Conservation (phyloP, 1,140 invertebrate genomes). For the Nephila pilipes region DNA sequence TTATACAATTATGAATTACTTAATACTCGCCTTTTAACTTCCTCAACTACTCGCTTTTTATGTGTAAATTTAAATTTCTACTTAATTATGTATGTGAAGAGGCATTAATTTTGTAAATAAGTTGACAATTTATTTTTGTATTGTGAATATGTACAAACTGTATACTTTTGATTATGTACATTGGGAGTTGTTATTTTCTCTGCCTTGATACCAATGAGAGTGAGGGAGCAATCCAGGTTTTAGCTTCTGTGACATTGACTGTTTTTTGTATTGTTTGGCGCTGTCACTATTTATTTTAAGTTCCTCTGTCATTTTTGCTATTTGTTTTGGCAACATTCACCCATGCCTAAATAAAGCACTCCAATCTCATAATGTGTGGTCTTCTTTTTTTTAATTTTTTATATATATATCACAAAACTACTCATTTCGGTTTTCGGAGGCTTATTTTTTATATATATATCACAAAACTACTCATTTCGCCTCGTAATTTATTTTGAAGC, state of each 20-base stretch:
- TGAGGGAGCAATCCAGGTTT: constrained; percentile 17
- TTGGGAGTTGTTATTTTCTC: neutral
- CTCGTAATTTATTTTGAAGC: too few relatives aligned
- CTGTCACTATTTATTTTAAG: constrained; percentile 5
- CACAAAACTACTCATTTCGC: too few relatives aligned
- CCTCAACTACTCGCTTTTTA: too few relatives aligned
- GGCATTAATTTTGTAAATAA: constrained; percentile 29
- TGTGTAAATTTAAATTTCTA: neutral
- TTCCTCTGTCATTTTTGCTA: neutral
- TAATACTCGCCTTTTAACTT: too few relatives aligned
- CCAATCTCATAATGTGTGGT: constrained; percentile 19
- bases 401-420: neutral
- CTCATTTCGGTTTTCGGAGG: too few relatives aligned
- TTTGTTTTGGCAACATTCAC: constrained; percentile 37
- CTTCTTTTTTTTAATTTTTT: neutral
- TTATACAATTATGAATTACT: too few relatives aligned
- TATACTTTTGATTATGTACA: neutral
- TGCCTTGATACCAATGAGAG: neutral
- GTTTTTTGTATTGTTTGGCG: neutral
- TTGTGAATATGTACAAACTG: constrained; percentile 26
- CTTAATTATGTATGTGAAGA: neutral
- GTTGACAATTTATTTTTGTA: neutral
- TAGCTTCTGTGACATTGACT: neutral
- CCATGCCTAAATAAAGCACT: constrained; percentile 55
- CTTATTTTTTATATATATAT: too few relatives aligned